Evolutionary conservation across 2,113 vertebrate species (phyloP).

Genomic region (Python bivittatus): DNA sequence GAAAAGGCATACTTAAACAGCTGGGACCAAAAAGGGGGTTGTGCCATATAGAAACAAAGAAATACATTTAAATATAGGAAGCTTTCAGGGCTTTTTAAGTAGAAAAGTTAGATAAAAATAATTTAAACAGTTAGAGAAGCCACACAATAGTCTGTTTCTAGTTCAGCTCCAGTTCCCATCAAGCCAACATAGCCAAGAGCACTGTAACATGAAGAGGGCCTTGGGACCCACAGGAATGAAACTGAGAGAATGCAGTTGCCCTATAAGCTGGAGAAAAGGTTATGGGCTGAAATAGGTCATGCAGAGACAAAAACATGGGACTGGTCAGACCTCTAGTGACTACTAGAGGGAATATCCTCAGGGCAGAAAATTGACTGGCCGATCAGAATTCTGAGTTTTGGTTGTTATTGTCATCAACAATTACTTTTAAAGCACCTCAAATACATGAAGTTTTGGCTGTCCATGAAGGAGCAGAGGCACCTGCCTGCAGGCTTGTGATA

Average conservation of each 20-base stretch:
- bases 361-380: background rate
- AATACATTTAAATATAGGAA: too few relatives aligned
- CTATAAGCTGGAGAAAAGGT: background rate
- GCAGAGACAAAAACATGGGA: background rate
- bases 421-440: background rate
- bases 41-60: too few relatives aligned
- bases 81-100: too few relatives aligned
- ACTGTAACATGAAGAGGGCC: too few relatives aligned
- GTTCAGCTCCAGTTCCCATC: too few relatives aligned
- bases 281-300: background rate
- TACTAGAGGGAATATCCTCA: background rate
- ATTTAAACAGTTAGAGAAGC: too few relatives aligned
- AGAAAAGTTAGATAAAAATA: too few relatives aligned
- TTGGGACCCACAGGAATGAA: background rate
- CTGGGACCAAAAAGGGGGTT: background rate
- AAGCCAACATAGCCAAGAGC: too few relatives aligned
- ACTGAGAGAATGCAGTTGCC: background rate
- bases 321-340: slow-evolving; percentile 6
- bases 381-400: background rate
- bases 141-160: too few relatives aligned
- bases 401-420: background rate
- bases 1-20: background rate
- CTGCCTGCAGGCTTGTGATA: background rate
- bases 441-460: background rate
- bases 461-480: background rate